Evolutionary conservation across 2,888 invertebrate genomes (phyloP).

Genomic region (Pocota personata): DNA sequence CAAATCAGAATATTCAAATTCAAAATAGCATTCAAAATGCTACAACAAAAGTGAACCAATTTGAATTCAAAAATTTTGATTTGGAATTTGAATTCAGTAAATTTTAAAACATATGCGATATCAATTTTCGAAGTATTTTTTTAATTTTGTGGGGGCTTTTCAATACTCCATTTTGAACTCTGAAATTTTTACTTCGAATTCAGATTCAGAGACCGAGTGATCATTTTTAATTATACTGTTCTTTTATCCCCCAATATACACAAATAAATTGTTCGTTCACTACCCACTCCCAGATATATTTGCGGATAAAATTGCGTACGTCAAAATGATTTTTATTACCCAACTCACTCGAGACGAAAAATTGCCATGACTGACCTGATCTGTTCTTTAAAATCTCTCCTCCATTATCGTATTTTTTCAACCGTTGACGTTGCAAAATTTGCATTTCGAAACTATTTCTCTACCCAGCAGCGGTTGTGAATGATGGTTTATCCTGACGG

Average conservation of each 20-base stretch:
- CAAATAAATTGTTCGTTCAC: not conserved
- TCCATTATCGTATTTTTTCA: not conserved
- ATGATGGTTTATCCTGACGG: slow-evolving; percentile 61
- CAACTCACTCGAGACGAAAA: slow-evolving; percentile 3
- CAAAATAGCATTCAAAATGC: too few species aligned
- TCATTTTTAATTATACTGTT: too few species aligned
- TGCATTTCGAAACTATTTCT: slow-evolving; percentile 54
- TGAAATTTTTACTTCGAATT: too few species aligned
- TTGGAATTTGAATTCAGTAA: too few species aligned
- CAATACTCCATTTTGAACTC: too few species aligned
- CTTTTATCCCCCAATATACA: not conserved
- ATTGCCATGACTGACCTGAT: not conserved
- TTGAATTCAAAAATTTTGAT: too few species aligned
- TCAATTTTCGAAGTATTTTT: too few species aligned
- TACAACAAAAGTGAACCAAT: too few species aligned
- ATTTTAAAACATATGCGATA: too few species aligned
- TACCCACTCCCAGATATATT: not conserved
- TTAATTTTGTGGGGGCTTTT: too few species aligned
- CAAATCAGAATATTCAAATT: too few species aligned
- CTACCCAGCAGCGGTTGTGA: slow-evolving; percentile 21
- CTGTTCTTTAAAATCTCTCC: not conserved
- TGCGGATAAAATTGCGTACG: not conserved
- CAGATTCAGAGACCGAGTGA: too few species aligned
- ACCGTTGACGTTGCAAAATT: slow-evolving; percentile 35
- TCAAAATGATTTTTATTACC: slow-evolving; percentile 38